phyloP scores from a whole-genome alignment of 2,797 vertebrate species.

The Chelon auratus region DNA sequence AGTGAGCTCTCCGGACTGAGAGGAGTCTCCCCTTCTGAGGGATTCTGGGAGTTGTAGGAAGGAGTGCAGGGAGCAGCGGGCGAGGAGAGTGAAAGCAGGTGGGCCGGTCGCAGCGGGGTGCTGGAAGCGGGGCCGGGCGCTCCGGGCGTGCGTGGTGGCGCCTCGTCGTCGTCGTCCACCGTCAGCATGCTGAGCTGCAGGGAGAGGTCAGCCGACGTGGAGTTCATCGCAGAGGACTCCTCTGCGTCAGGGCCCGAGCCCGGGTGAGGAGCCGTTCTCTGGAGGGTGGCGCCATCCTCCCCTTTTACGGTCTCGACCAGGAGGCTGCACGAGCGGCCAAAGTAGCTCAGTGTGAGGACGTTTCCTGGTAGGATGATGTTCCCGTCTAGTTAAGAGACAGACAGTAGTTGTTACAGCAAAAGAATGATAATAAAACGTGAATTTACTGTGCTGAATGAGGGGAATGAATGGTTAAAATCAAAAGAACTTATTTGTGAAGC shows the following conservation, averaged over 20 bases:
- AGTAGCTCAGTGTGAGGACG: conserved; percentile 87
- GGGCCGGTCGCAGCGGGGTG: conserved; percentile 75
- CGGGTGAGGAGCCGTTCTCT: conserved; percentile 27
- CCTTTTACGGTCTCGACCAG: conserved; percentile 86
- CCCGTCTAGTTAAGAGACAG: conserved; percentile 80
- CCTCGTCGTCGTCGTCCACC: conserved; percentile 67
- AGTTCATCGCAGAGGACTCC: conserved; percentile 45
- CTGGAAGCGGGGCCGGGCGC: conserved; percentile 67
- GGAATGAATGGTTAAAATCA: no score
- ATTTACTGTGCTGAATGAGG: no score
- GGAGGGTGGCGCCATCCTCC: conserved; percentile 83
- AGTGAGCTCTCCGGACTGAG: conserved; percentile 31
- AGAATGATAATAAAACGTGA: neutral
- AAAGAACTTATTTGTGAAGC: neutral
- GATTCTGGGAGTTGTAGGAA: conserved; percentile 50
- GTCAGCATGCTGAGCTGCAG: conserved; percentile 85
- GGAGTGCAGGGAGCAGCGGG: conserved; percentile 57
- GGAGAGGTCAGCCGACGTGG: conserved; percentile 84
- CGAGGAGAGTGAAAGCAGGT: conserved; percentile 26
- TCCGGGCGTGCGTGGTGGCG: conserved; percentile 2
- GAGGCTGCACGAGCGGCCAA: conserved; percentile 86
- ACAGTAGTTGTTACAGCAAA: conserved; percentile 6
- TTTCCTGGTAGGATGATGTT: conserved; percentile 91
- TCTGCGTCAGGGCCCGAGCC: conserved; percentile 38
- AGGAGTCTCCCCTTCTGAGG: conserved; percentile 25